phyloP scores from a whole-genome alignment of 2,888 invertebrate species.

The Gortyna flavago region DNA sequence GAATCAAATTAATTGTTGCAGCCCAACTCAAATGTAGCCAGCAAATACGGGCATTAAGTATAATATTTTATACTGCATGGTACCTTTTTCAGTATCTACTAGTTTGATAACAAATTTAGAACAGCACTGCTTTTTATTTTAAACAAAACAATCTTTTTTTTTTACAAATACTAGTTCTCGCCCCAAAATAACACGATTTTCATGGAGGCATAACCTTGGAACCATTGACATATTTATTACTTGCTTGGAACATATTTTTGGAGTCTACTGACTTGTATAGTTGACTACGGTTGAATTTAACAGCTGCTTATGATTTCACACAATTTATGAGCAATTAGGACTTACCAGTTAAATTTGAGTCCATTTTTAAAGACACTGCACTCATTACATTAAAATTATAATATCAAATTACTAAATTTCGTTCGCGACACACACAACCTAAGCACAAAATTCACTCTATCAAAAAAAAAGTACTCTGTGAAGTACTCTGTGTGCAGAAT shows the following conservation, averaged over 20 bases:
- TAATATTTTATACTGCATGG: neutral
- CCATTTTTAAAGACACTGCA: slow-evolving; percentile 75
- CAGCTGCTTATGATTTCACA: neutral
- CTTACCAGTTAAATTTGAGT: slow-evolving; percentile 82
- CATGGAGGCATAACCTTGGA: slow-evolving; percentile 49
- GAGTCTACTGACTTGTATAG: too few relatives aligned
- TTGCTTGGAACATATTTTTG: slow-evolving; percentile 57
- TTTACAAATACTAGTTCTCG: neutral
- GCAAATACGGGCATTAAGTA: neutral
- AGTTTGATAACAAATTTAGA: neutral
- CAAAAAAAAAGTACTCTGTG: too few relatives aligned
- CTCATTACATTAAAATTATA: slow-evolving; percentile 63
- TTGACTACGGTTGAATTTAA: neutral
- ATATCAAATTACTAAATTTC: slow-evolving; percentile 68
- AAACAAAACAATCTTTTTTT: neutral
- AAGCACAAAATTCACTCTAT: neutral
- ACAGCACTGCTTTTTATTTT: neutral
- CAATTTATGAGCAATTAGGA: slow-evolving; percentile 15
- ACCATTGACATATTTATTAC: too few relatives aligned
- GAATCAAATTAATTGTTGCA: neutral
- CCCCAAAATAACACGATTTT: slow-evolving; percentile 21
- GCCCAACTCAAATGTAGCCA: neutral
- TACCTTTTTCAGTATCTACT: neutral
- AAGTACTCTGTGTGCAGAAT: too few relatives aligned
- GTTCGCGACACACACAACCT: neutral